Evolutionary conservation across 2,113 vertebrate genomes (phyloP), one percentile per base, ranked within the genome.

Genomic region (Zapornia atra): DNA sequence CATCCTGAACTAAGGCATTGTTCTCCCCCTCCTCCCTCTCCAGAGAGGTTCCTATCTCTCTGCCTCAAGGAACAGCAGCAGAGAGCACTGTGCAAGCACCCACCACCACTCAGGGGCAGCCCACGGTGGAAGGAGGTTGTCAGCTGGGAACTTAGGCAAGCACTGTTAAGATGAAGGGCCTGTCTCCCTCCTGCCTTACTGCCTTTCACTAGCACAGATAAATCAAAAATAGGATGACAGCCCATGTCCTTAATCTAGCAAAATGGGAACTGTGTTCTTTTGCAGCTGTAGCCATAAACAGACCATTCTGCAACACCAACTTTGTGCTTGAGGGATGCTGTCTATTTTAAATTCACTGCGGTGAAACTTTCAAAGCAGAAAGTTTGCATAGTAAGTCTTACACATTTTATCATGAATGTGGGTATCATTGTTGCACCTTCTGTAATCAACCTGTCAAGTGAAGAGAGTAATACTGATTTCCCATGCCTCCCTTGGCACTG

Each of bases 61-160:
- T 61, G 48, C 33, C 28, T 50, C 70, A 25, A 11, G 50, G 26
- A 70, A 18, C 5, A 85, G 51, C 60, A 89, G 34, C 59, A 2
- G 8, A 50, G 31, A 72, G 5, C 0, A 0, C 80, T 16, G 10
- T 4, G 34, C 0, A 7, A 76, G 34, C 0, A 0, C 33, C 42
- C 28, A 15, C 10, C 28, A 44, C 29, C 1, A 1, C 8, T 38
- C 29, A 56, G 34, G 3, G 22, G 17, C 38, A 85, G 46, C 21
- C 60, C 16, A 5, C 0, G 0, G 3, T 2, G 24, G 33, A 81
- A 72, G 63, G 19, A 72, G 34, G 2, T 6, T 31, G 34, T 48
- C 72, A 65, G 38, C 33, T 48, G 46, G 44, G 54, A 81, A 42
- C 13, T 26, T 13, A 29, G 26, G 29, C 40, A 42, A 29, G 15